Conservation (phyloP, 2,888 invertebrate species). For the Halictus ligatus region DNA sequence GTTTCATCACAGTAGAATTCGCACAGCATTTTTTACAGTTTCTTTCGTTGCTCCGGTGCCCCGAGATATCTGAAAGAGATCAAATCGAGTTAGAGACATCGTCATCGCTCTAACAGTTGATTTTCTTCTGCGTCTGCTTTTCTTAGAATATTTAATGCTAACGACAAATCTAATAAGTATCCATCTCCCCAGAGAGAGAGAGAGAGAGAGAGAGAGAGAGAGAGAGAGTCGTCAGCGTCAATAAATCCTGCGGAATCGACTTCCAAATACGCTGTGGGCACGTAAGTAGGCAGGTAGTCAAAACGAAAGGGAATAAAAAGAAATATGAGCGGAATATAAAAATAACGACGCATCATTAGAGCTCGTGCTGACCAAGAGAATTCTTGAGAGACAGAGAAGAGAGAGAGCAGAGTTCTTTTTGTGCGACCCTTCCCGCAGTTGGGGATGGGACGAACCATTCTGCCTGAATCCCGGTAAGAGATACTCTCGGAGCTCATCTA, state of each 20-base stretch:
- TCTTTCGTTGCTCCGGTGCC: neutral
- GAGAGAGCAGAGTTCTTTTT: constrained; percentile 33
- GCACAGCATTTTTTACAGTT: too few species aligned
- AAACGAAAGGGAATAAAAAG: constrained; percentile 23
- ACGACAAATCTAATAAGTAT: neutral
- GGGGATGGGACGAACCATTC: constrained; percentile 18
- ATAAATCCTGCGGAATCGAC: constrained; percentile 47
- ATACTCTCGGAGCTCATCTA: constrained; percentile 55
- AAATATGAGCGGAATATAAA: constrained; percentile 40
- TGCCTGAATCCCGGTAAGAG: constrained; percentile 30
- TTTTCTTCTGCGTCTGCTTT: neutral
- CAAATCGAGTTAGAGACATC: neutral
- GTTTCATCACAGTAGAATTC: too few species aligned
- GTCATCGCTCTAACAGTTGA: neutral
- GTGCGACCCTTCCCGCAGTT: constrained; percentile 27
- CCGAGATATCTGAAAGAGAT: neutral
- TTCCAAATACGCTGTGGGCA: constrained; percentile 31
- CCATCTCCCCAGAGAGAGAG: neutral
- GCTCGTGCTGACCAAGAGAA: constrained; percentile 30
- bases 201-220: constrained; percentile 13
- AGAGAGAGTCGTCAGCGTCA: neutral
- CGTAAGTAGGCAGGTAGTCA: constrained; percentile 45
- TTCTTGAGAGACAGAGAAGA: constrained; percentile 29
- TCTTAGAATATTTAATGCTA: neutral
- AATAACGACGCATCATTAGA: constrained; percentile 56